A percentile compares a stretch with the other conserved stretches of the same genome.
Evolutionary conservation across 2,113 vertebrate genomes (phyloP).

Genomic region (Empidonax traillii): DNA sequence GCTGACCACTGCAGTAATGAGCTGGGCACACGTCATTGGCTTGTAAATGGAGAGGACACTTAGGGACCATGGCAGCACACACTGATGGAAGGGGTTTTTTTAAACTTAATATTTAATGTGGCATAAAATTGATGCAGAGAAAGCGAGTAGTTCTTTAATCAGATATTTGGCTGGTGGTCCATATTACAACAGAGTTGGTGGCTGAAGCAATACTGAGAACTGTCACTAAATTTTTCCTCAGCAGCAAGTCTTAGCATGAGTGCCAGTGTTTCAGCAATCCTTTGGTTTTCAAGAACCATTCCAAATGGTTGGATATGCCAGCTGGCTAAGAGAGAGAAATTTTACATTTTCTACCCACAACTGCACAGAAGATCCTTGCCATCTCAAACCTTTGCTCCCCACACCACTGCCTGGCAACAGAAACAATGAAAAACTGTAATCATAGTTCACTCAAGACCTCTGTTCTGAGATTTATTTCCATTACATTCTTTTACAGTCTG

Average conservation of each 20-base stretch:
- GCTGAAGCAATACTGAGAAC: neutral
- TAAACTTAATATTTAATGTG: conserved; percentile 63
- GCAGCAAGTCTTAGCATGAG: neutral
- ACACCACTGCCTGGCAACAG: neutral
- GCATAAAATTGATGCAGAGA: conserved; percentile 45
- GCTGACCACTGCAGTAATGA: conserved; percentile 71
- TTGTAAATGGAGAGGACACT: conserved; percentile 57
- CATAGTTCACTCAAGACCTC: neutral
- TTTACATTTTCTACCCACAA: neutral
- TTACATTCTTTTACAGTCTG: neutral
- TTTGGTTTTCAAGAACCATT: neutral
- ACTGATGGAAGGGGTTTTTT: neutral
- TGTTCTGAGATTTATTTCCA: neutral
- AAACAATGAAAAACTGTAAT: neutral
- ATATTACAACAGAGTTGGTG: neutral
- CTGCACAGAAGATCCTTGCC: neutral
- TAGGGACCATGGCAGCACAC: conserved; percentile 52
- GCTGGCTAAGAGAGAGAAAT: neutral
- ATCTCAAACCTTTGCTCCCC: neutral
- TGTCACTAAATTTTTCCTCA: neutral
- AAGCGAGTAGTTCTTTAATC: neutral
- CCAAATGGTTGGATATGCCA: neutral
- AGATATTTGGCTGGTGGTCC: conserved; percentile 2
- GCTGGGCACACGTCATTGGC: conserved; percentile 42
- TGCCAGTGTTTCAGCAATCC: neutral